Evolutionary conservation across 2,113 vertebrate genomes (phyloP).

Genomic region (Aspiorhynchus laticeps): DNA sequence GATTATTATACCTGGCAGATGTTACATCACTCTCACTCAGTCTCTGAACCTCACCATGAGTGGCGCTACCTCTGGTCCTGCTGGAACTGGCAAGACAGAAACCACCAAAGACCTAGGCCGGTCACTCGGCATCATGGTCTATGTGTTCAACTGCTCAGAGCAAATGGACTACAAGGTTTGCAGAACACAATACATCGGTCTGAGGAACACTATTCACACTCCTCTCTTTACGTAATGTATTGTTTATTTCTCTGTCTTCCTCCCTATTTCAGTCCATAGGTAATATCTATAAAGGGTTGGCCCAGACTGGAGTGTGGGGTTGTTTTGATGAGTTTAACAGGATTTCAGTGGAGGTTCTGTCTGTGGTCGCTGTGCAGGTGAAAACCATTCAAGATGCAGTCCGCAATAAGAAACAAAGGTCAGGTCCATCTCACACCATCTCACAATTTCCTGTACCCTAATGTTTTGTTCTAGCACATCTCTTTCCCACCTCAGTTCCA

Average conservation of each 20-base stretch:
- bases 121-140: slow-evolving; percentile 80
- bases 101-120: slow-evolving; percentile 78
- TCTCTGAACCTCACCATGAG: slow-evolving; percentile 74
- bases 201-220: background rate
- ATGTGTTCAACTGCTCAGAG: slow-evolving; percentile 82
- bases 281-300: slow-evolving; percentile 79
- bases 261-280: slow-evolving; percentile 68
- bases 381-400: slow-evolving; percentile 78
- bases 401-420: slow-evolving; percentile 79
- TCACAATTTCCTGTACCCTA: background rate
- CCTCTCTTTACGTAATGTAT: background rate
- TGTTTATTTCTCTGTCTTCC: background rate
- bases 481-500: background rate
- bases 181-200: background rate
- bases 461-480: background rate
- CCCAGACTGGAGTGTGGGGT: slow-evolving; percentile 76
- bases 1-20: slow-evolving; percentile 62
- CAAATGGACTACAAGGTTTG: slow-evolving; percentile 82
- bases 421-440: background rate
- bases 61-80: slow-evolving; percentile 73
- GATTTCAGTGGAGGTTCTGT: slow-evolving; percentile 78
- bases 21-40: slow-evolving; percentile 77
- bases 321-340: slow-evolving; percentile 80
- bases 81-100: slow-evolving; percentile 78
- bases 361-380: slow-evolving; percentile 76